A percentile compares a stretch with the other conserved stretches of the same genome.
Evolutionary conservation across 2,888 invertebrate species (phyloP).

Genomic region (Coelopa pilipes): DNA sequence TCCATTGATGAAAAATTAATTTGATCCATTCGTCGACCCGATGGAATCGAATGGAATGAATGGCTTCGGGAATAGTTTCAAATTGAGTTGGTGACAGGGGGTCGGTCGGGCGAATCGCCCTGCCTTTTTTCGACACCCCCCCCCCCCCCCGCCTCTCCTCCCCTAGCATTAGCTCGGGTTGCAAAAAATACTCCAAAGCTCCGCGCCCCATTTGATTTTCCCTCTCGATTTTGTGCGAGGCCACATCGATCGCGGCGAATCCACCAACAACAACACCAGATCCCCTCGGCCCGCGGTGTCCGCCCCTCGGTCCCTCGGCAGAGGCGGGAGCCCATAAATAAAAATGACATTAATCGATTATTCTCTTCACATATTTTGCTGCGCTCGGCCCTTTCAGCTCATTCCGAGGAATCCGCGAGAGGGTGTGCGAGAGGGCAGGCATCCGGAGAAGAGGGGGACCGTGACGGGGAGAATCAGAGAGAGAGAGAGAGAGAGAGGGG

Average conservation of each 20-base stretch:
- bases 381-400: constrained; percentile 13
- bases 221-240: background rate
- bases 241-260: background rate
- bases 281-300: background rate
- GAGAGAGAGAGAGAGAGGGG: too few species aligned
- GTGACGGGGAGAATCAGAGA: too few species aligned
- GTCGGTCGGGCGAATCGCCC: too few species aligned
- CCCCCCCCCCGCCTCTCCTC: too few species aligned
- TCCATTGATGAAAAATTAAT: too few species aligned
- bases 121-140: too few species aligned
- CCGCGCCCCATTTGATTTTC: constrained; percentile 25
- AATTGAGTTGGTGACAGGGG: too few species aligned
- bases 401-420: background rate
- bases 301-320: background rate
- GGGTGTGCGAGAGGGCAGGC: background rate
- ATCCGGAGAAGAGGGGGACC: background rate
- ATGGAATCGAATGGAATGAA: too few species aligned
- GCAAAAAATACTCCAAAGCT: background rate
- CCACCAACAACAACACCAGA: too few species aligned
- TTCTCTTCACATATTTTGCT: constrained; percentile 27
- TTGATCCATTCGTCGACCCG: too few species aligned
- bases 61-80: too few species aligned
- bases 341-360: constrained; percentile 35
- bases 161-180: too few species aligned
- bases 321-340: constrained; percentile 18